Conservation (phyloP, 1,140 invertebrate species). For the Dendroctonus ponderosae region DNA sequence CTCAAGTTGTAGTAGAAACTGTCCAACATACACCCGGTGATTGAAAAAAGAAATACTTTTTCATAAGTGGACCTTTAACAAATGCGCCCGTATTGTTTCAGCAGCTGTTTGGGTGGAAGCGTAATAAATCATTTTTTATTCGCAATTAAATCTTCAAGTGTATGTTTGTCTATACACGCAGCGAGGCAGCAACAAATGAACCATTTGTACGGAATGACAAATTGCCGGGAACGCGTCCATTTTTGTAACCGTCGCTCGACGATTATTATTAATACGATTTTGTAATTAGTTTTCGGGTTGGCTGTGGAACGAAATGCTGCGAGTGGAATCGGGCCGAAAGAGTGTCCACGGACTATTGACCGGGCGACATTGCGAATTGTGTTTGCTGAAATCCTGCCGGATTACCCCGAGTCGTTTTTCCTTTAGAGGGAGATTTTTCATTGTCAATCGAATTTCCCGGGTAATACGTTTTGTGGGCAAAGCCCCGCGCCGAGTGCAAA, state of each 20-base stretch:
- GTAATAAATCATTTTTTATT: conserved; percentile 30
- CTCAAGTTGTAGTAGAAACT: too few relatives aligned
- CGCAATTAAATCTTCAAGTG: conserved; percentile 26
- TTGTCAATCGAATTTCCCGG: conserved; percentile 43
- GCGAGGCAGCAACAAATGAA: conserved; percentile 17
- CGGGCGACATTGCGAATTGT: not conserved
- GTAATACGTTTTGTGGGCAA: conserved; percentile 40
- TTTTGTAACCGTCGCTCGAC: conserved; percentile 11
- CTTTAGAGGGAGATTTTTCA: conserved; percentile 30
- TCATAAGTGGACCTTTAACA: conserved; percentile 1
- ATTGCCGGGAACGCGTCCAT: conserved; percentile 22
- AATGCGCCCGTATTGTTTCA: conserved; percentile 4
- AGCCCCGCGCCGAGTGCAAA: conserved; percentile 36
- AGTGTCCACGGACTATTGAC: not conserved
- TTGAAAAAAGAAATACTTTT: too few relatives aligned
- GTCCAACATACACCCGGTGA: too few relatives aligned
- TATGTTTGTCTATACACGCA: conserved; percentile 24
- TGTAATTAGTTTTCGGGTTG: conserved; percentile 1
- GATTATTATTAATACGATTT: conserved; percentile 19
- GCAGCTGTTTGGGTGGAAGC: conserved; percentile 12
- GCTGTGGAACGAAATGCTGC: not conserved
- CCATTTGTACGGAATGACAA: conserved; percentile 20
- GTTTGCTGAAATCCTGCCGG: conserved; percentile 9
- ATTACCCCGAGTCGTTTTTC: conserved; percentile 23
- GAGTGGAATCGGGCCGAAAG: not conserved